Percentiles rank a stretch among this genome's conserved stretches.
Conservation (phyloP, 2,797 vertebrate genomes). For the Enteromius viviparus region DNA sequence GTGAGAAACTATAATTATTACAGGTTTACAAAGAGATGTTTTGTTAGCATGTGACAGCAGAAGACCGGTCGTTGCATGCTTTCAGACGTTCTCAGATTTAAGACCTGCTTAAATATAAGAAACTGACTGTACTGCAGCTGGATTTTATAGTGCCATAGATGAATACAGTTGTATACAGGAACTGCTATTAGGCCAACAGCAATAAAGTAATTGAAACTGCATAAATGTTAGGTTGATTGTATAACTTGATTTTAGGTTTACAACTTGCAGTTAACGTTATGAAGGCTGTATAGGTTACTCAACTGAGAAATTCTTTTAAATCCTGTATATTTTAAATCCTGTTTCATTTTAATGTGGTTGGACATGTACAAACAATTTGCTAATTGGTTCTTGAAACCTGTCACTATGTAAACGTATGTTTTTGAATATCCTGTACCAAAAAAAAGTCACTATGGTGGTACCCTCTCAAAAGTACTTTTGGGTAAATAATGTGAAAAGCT, state of each 20-base stretch:
- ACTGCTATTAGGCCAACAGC: no score
- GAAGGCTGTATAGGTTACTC: neutral
- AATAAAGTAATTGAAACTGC: neutral
- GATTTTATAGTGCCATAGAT: neutral
- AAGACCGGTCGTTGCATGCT: neutral
- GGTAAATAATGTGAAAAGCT: neutral
- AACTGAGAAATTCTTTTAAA: neutral
- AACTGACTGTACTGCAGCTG: neutral
- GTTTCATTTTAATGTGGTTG: no score
- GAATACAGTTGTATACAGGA: neutral
- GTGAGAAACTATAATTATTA: neutral
- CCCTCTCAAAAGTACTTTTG: neutral
- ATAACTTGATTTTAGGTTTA: neutral
- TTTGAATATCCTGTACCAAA: no score
- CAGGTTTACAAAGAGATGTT: neutral
- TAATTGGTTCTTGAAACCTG: no score
- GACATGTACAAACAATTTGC: no score
- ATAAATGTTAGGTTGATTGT: neutral
- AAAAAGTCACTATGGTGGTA: no score
- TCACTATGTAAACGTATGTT: no score
- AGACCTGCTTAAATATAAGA: neutral
- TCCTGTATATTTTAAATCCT: neutral
- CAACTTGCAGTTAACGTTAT: neutral
- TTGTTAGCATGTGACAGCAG: neutral
- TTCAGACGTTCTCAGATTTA: neutral